Percentiles rank a stretch among this genome's conserved stretches.
These are phyloP conservation scores for Drosophila lowei DNA, from an alignment of 1,140 invertebrate species.

Conservation along the genomic window DNA sequence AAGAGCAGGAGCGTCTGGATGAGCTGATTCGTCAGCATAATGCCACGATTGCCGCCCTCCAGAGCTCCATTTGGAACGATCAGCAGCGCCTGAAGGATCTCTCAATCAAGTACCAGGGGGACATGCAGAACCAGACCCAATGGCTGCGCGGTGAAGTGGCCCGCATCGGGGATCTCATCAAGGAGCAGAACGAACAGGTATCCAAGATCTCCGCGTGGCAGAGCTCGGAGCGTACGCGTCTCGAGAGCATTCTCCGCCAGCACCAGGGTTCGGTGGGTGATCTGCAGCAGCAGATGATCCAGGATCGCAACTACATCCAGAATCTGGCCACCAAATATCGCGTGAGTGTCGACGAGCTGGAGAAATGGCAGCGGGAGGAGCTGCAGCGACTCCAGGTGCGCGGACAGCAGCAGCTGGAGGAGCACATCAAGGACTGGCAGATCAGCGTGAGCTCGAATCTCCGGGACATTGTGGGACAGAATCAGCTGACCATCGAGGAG, in stretches of 20 bases:
- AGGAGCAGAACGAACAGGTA: conserved; percentile 73
- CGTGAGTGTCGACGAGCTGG: conserved; percentile 75
- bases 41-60: conserved; percentile 62
- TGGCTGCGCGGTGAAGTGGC: conserved; percentile 74
- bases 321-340: conserved; percentile 74
- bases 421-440: conserved; percentile 77
- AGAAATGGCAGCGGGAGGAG: conserved; percentile 74
- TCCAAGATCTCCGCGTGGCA: conserved; percentile 72
- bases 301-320: conserved; percentile 70
- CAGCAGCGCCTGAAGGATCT: conserved; percentile 72
- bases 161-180: conserved; percentile 69
- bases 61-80: conserved; percentile 66
- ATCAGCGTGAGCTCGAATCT: conserved; percentile 58
- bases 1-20: conserved; percentile 69
- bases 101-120: conserved; percentile 72
- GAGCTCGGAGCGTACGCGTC: conserved; percentile 65
- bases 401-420: conserved; percentile 65
- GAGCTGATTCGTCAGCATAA: conserved; percentile 75
- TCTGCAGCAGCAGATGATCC: conserved; percentile 65
- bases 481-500: conserved; percentile 76
- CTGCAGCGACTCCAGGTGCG: conserved; percentile 62
- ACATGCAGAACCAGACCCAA: conserved; percentile 75
- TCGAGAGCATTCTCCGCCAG: conserved; percentile 64
- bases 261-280: conserved; percentile 73
- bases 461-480: conserved; percentile 62